Conservation (phyloP, 2,113 vertebrate species). For the Tachysurus vachellii region DNA sequence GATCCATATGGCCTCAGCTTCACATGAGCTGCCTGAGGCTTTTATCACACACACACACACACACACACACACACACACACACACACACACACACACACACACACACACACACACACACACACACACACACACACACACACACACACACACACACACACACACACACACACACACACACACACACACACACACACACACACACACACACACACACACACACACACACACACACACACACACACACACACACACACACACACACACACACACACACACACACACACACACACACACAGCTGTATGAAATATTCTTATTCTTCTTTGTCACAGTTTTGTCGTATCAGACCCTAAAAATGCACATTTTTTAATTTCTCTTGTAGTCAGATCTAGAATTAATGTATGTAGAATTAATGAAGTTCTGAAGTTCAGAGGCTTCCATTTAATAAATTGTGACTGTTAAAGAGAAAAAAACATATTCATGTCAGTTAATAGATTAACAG, state of each 20-base stretch:
- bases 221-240: too few relatives aligned
- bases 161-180: constrained; percentile 19
- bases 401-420: not conserved
- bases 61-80: constrained; percentile 27
- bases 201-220: too few relatives aligned
- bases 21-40: constrained; percentile 43
- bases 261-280: constrained; percentile 21
- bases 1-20: constrained; percentile 50
- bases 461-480: too few relatives aligned
- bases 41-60: constrained; percentile 43
- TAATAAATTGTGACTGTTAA: not conserved
- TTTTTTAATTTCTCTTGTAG: not conserved
- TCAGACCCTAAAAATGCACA: not conserved
- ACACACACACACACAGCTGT: not conserved
- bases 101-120: too few relatives aligned
- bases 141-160: not conserved
- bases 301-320: not conserved
- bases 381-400: not conserved
- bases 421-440: not conserved
- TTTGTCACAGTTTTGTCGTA: not conserved
- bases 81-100: constrained; percentile 15
- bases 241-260: not conserved
- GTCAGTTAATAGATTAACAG: too few relatives aligned
- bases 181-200: constrained; percentile 11
- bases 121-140: too few relatives aligned